Evolutionary conservation across 2,888 invertebrate genomes (phyloP).

Genomic region (Mythimna vitellina): DNA sequence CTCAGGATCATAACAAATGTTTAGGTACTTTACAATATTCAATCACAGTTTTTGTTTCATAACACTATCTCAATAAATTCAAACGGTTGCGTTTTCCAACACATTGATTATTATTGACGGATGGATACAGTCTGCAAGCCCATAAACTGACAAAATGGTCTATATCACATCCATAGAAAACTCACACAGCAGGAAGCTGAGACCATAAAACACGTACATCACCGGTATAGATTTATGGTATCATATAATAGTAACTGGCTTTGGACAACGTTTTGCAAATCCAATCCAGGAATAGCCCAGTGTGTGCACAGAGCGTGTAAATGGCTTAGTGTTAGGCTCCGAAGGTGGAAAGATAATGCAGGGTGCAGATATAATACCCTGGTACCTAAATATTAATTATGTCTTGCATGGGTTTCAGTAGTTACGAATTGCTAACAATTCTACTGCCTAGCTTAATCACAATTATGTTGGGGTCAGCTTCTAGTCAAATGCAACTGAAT

Average conservation of each 20-base stretch:
- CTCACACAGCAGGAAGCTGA: constrained; percentile 32
- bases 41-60: not conserved
- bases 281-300: constrained; percentile 41
- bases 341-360: constrained; percentile 32
- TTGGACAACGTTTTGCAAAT: constrained; percentile 50
- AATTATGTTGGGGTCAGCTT: too few relatives aligned
- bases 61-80: constrained; percentile 3
- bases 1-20: not conserved
- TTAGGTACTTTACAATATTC: not conserved
- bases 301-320: constrained; percentile 43
- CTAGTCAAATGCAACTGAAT: too few relatives aligned
- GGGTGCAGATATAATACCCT: constrained; percentile 38
- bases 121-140: constrained; percentile 20
- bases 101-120: constrained; percentile 11
- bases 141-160: constrained; percentile 44
- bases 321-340: constrained; percentile 49
- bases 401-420: not conserved
- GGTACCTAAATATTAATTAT: constrained; percentile 25
- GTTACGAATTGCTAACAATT: not conserved
- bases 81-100: constrained; percentile 9
- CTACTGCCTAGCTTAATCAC: too few relatives aligned
- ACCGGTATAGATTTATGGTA: constrained; percentile 31
- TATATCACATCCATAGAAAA: constrained; percentile 48
- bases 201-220: constrained; percentile 48
- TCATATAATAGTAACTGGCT: constrained; percentile 33